Conservation (phyloP, 2,888 invertebrate species). For the Listrodromus nycthemerus region DNA sequence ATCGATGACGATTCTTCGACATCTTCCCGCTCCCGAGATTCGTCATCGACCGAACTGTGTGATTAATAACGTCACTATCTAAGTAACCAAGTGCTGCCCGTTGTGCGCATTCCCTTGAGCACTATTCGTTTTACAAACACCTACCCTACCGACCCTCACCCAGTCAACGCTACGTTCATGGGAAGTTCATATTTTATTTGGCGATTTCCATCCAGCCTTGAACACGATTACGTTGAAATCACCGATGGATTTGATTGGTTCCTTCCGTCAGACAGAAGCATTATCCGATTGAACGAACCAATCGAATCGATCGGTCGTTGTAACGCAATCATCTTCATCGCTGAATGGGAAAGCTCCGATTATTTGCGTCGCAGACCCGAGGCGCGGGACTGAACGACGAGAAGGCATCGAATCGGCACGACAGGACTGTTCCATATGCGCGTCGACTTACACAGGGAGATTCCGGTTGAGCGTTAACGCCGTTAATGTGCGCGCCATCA, state of each 20-base stretch:
- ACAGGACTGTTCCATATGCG: not conserved
- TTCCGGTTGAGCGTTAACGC: no score
- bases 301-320: not conserved
- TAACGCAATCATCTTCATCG: not conserved
- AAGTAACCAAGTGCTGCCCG: slow-evolving; percentile 12
- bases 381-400: not conserved
- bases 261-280: no score
- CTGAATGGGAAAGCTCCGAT: no score
- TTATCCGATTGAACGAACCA: no score
- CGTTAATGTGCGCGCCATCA: no score
- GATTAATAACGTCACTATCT: slow-evolving; percentile 3
- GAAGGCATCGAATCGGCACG: slow-evolving; percentile 22
- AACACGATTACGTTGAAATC: no score
- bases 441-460: no score
- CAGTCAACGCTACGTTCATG: slow-evolving; percentile 5
- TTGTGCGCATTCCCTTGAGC: slow-evolving; percentile 44
- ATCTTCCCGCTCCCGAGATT: not conserved
- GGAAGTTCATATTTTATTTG: not conserved
- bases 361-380: not conserved
- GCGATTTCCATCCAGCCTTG: not conserved
- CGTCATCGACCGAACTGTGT: not conserved
- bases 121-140: slow-evolving; percentile 20
- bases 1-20: not conserved
- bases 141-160: not conserved
- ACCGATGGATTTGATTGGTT: no score